A percentile compares a stretch with the other conserved stretches of the same genome.
phyloP scores from a whole-genome alignment of 2,113 vertebrate species.

The Ellobius talpinus region DNA sequence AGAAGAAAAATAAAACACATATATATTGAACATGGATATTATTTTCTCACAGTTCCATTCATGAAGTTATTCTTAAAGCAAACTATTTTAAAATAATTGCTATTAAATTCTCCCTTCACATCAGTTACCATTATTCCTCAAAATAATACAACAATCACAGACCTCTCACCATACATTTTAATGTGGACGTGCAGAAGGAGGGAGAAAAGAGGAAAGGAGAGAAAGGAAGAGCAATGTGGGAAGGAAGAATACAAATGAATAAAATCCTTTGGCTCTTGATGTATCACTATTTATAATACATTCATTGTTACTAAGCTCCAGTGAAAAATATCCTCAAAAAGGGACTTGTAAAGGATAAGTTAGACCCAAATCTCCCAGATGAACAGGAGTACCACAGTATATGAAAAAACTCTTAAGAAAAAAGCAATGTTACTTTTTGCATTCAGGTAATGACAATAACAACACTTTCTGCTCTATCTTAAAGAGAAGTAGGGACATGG shows the following conservation, averaged over 20 bases:
- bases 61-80: background rate
- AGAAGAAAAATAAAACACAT: background rate
- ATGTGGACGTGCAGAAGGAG: background rate
- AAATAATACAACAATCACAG: background rate
- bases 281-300: background rate
- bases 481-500: background rate
- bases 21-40: background rate
- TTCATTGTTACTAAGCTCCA: background rate
- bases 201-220: background rate
- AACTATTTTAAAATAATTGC: background rate
- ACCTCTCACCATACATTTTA: background rate
- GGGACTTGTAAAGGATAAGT: background rate
- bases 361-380: background rate
- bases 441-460: background rate
- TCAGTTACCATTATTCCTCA: background rate
- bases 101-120: background rate
- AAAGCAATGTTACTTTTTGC: background rate
- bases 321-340: background rate
- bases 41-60: background rate
- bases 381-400: background rate
- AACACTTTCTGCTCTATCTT: background rate
- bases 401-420: background rate
- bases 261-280: background rate
- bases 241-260: background rate
- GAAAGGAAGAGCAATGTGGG: background rate